Percentiles rank a stretch among this genome's conserved stretches.
Conservation (phyloP, 2,113 vertebrate genomes). For the Pavo muticus region DNA sequence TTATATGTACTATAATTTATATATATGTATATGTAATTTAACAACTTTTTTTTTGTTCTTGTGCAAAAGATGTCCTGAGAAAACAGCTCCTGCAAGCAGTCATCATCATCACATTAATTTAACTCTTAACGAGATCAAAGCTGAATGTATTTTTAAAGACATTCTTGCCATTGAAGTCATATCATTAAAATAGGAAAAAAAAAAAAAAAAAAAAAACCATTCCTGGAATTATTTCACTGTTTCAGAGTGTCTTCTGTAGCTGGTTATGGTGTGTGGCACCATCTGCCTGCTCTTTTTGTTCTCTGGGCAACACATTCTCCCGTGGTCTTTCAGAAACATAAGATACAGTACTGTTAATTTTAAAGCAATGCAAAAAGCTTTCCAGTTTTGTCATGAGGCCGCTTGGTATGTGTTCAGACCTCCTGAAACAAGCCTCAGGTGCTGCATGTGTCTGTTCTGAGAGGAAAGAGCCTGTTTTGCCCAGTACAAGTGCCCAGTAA, state of each 20-base stretch:
- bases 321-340: background rate
- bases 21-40: background rate
- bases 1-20: no score
- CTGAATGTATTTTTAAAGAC: background rate
- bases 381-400: background rate
- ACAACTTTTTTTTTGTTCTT: background rate
- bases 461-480: background rate
- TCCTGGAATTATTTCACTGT: background rate
- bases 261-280: accelerated
- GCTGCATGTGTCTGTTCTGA: background rate
- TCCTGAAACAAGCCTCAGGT: background rate
- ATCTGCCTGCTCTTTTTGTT: background rate
- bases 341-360: background rate
- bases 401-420: background rate
- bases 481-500: background rate
- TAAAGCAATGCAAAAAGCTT: background rate
- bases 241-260: background rate
- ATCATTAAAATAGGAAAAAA: background rate
- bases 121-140: background rate
- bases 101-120: background rate
- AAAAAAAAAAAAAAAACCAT: background rate
- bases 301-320: background rate
- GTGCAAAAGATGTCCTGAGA: background rate
- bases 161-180: background rate
- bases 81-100: background rate